A percentile compares a stretch with the other conserved stretches of the same genome.
These are phyloP conservation scores for Fistularia tabacaria DNA, from an alignment of 2,797 vertebrate species.

Conservation along the genomic window DNA sequence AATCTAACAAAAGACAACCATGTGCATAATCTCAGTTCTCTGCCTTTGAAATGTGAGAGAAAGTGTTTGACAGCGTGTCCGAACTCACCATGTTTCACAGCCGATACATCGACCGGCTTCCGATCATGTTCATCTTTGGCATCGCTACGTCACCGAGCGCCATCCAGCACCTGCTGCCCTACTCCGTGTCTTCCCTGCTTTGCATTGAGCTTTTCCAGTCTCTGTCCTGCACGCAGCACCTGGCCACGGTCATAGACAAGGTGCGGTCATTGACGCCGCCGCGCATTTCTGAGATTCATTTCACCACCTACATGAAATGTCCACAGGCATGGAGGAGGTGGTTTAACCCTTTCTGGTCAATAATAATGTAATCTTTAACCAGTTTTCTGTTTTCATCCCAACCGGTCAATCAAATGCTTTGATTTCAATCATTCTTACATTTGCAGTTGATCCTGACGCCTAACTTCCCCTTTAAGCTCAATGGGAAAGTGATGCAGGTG, in stretches of 20 bases:
- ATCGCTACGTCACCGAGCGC: constrained; percentile 94
- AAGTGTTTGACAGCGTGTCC: background rate
- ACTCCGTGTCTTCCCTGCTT: constrained; percentile 90
- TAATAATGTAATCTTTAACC: background rate
- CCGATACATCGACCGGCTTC: constrained; percentile 84
- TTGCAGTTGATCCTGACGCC: constrained; percentile 85
- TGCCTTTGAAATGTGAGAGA: background rate
- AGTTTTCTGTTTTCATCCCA: background rate
- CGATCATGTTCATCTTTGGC: constrained; percentile 90
- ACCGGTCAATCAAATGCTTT: background rate
- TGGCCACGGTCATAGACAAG: constrained; percentile 90
- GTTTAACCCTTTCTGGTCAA: too few species aligned
- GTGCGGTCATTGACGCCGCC: constrained; percentile 59
- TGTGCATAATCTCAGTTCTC: background rate
- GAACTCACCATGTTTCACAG: constrained; percentile 58
- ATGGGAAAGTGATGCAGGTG: constrained; percentile 86
- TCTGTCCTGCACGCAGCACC: constrained; percentile 89
- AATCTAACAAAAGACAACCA: too few species aligned
- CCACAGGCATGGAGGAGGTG: too few species aligned
- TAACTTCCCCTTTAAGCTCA: constrained; percentile 88
- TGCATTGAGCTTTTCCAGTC: constrained; percentile 97
- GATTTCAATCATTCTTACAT: constrained; percentile 4
- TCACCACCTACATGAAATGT: too few species aligned
- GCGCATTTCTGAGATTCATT: too few species aligned
- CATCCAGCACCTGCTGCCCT: constrained; percentile 89